Evolutionary conservation across 2,888 invertebrate genomes (phyloP), one percentile per base, ranked within the genome.

Genomic region (Pristionchus arcanus): DNA sequence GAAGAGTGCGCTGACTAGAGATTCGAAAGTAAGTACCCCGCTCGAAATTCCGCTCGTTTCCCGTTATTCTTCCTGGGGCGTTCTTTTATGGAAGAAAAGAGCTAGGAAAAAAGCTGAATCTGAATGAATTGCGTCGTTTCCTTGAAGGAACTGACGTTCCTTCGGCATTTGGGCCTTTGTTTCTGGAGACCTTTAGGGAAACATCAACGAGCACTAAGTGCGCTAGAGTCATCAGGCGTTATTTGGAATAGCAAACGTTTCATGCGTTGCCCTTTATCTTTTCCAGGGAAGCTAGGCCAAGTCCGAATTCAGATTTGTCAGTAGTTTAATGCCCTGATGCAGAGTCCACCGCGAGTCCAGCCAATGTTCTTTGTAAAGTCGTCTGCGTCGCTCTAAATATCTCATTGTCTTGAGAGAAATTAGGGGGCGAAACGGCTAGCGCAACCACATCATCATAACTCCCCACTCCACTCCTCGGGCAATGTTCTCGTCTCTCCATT

Each of bases 401-500:
- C 71, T 34, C 71, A 71, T 71, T 71, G 71, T 71, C 71, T 71
- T 71, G 42, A 31, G 66, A 28, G 42, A 9, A 49, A 49, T 21
- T n/a, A 63, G 4, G 74, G 25, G 37, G 31, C 15, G 71, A 31
- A 71, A 7, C 19, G 68, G 68, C 28, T 4, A 15, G 31, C 31
- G 34, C 66, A n/a, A 74, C 74, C 74, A 34, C 74, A 74, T 74
- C 74, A 74, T 74, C 74, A 74, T 74, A 74, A 74, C 37, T 34
- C 19, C 37, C 19, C n/a, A n/a, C n/a, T 16, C 34, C 21, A 5
- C 55, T 21, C 2, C 19, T 55, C 13, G 15, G 42, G 9, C 42
- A n/a, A n/a, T n/a, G n/a, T n/a, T n/a, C n/a, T n/a, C n/a, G n/a
- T n/a, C n/a, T n/a, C n/a, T n/a, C n/a, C n/a, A 42, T 42, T 42